Conservation (phyloP, 2,888 invertebrate genomes). For the Coremacera marginata region DNA sequence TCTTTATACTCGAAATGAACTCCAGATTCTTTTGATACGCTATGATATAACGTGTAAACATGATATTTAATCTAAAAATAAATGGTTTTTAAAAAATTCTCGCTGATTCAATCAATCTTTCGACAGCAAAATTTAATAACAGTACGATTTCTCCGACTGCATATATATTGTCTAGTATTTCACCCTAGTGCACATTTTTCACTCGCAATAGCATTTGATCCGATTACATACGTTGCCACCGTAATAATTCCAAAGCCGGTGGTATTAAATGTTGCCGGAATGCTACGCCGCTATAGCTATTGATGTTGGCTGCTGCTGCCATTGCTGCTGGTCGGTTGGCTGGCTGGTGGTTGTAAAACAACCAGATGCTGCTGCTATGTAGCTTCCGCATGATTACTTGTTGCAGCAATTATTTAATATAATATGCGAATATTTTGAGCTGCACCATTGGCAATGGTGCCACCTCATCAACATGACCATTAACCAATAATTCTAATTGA, state of each 20-base stretch:
- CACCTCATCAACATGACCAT: neutral
- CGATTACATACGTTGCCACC: slow-evolving; percentile 11
- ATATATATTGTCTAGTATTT: neutral
- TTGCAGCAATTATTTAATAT: slow-evolving; percentile 20
- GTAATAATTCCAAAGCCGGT: neutral
- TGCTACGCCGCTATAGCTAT: neutral
- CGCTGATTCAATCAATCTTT: too few species aligned
- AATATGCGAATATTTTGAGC: neutral
- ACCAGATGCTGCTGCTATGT: neutral
- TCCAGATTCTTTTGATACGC: too few species aligned
- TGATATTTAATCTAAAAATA: too few species aligned
- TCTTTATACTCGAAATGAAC: too few species aligned
- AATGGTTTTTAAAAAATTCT: too few species aligned
- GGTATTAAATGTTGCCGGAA: too few species aligned
- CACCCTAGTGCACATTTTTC: neutral
- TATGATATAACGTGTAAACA: too few species aligned
- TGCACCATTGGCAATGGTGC: neutral
- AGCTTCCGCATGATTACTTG: slow-evolving; percentile 4
- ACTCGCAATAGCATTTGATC: slow-evolving; percentile 4
- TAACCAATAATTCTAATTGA: slow-evolving; percentile 10
- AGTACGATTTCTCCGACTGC: neutral
- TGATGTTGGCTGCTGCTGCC: neutral
- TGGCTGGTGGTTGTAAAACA: slow-evolving; percentile 13
- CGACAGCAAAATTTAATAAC: neutral
- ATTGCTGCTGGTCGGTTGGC: neutral